phyloP scores from a whole-genome alignment of 2,113 vertebrate species.

The Orthonyx spaldingii region DNA sequence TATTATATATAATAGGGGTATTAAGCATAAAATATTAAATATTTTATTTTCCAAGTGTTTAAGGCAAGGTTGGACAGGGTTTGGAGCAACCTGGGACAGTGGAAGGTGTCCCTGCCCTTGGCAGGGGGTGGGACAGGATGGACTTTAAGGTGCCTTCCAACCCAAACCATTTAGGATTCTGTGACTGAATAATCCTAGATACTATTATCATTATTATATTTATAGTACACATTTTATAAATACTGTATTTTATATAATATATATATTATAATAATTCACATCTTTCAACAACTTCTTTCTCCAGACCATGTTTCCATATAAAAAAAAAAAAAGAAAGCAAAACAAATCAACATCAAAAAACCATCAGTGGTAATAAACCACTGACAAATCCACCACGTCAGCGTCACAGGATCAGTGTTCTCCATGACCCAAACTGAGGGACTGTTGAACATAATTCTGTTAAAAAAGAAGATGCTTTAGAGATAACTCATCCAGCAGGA shows the following conservation, averaged over 20 bases:
- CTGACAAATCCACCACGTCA: not conserved
- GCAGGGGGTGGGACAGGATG: too few species aligned
- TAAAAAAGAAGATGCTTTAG: constrained; percentile 2
- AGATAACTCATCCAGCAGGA: constrained; percentile 24
- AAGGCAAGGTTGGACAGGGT: not conserved
- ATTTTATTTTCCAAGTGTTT: not conserved
- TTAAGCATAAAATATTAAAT: not conserved
- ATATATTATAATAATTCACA: not conserved
- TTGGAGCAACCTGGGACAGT: not conserved
- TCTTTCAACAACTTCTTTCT: not conserved
- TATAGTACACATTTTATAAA: not conserved
- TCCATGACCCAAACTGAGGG: constrained; percentile 15
- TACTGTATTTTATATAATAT: not conserved
- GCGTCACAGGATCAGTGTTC: not conserved
- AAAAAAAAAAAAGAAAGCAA: not conserved
- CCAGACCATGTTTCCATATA: not conserved
- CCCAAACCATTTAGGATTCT: not conserved
- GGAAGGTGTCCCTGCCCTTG: not conserved
- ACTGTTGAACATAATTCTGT: constrained; percentile 31
- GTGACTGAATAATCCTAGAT: not conserved
- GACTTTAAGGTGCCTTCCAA: not conserved
- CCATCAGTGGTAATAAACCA: not conserved
- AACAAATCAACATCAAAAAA: not conserved
- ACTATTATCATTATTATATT: not conserved
- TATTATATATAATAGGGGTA: not conserved